A percentile compares a stretch with the other conserved stretches of the same genome.
phyloP scores from a whole-genome alignment of 1,140 invertebrate genomes.

The Monochamus saltuarius region DNA sequence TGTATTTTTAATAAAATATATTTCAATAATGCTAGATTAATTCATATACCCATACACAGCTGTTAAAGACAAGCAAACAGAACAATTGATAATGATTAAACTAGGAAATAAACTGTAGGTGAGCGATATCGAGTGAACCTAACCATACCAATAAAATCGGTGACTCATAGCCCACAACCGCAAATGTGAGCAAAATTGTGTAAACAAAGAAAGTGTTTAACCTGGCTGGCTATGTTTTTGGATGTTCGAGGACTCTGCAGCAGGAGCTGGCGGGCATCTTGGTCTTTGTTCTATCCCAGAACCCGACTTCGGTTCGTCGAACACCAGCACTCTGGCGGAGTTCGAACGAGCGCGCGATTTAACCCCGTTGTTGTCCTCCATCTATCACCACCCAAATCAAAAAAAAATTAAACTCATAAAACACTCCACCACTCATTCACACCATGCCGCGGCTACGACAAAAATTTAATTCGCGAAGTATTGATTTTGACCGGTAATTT shows the following conservation, averaged over 20 bases:
- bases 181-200: no score
- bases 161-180: no score
- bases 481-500: constrained; percentile 7
- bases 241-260: constrained; percentile 19
- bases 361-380: constrained; percentile 47
- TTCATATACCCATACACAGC: no score
- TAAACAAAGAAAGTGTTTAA: constrained; percentile 4
- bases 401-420: constrained; percentile 9
- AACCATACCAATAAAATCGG: no score
- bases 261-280: constrained; percentile 27
- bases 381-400: constrained; percentile 38
- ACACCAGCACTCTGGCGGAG: constrained; percentile 58
- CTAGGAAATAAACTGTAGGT: no score
- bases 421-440: constrained; percentile 17
- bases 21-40: no score
- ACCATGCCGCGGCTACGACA: not conserved
- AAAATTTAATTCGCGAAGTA: not conserved
- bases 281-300: constrained; percentile 30
- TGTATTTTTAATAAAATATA: no score
- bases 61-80: no score
- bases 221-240: constrained; percentile 24
- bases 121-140: no score
- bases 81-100: no score
- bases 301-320: constrained; percentile 48
- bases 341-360: constrained; percentile 56